phyloP scores from a whole-genome alignment of 2,888 invertebrate species.

The Clunio marinus region DNA sequence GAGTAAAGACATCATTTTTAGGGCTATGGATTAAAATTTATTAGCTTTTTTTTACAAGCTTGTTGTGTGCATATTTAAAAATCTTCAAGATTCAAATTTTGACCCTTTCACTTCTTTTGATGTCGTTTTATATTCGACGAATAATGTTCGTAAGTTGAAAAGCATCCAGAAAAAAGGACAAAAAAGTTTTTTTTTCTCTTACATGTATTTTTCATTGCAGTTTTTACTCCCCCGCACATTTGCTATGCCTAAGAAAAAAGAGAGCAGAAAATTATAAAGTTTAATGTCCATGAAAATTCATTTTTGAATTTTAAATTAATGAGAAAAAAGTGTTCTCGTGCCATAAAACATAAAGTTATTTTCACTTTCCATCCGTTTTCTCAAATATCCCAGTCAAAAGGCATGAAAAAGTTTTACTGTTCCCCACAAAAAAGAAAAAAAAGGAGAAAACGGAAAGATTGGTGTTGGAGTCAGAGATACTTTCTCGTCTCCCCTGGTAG shows the following conservation, averaged over 20 bases:
- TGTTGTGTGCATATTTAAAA: neutral
- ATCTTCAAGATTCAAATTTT: neutral
- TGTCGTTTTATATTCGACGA: too few species aligned
- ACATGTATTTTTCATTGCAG: constrained; percentile 1
- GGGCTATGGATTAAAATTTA: constrained; percentile 31
- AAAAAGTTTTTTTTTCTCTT: constrained; percentile 4
- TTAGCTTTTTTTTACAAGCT: constrained; percentile 28
- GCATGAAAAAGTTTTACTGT: neutral
- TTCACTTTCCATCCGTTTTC: too few species aligned
- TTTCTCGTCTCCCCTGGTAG: too few species aligned
- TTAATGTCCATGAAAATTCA: constrained; percentile 29
- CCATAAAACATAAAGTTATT: neutral
- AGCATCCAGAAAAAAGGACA: too few species aligned
- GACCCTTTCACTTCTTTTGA: constrained; percentile 3
- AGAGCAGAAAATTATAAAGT: neutral
- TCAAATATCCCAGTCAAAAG: too few species aligned
- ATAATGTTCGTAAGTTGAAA: neutral
- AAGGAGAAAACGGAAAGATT: neutral
- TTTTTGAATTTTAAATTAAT: constrained; percentile 13
- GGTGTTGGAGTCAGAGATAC: neutral
- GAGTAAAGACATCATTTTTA: neutral
- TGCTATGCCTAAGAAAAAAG: neutral
- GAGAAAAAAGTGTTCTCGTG: constrained; percentile 1
- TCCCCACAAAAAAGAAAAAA: neutral
- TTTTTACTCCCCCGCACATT: neutral